Base-by-base conservation (phyloP, 2,113 vertebrate species). In the Pluvialis apricaria region DNA sequence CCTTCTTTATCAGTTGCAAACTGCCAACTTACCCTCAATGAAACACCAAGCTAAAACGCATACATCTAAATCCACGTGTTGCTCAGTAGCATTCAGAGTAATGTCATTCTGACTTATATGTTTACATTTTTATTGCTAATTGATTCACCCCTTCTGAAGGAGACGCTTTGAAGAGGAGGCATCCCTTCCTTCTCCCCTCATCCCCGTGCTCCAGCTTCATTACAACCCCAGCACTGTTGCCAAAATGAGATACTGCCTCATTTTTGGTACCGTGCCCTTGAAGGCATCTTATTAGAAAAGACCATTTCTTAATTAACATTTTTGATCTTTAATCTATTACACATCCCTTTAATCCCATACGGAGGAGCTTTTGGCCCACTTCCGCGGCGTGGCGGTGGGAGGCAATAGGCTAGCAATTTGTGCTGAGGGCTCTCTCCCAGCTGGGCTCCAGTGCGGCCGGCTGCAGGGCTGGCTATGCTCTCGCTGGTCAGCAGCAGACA, bases 241-340 rank as follows among this genome's bases (percentile, higher is more conserved):
- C 97, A 97, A 97, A 98, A 98, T 96, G 97, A 97, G 97, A 97
- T 96, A 94, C 83, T 96, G 95, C 95, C 92, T 98, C 97, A 97
- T 97, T 97, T 94, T 96, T 97, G 91, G 97, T 97, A 95, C 91
- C 52, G 20, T 97, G 97, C 97, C 98, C 98, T 98, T 97, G 97
- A 98, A 98, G 97, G 97, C 97, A 98, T 98, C 98, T 98, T 98
- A 98, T 98, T 98, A 98, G 97, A 97, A 98, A 97, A 98, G 98
- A 98, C 97, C 97, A 98, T 96, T 98, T 98, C 97, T 98, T 98
- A 98, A 98, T 98, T 98, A 98, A 98, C 98, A 98, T 98, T 98
- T 98, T 97, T 98, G 98, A 98, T 98, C 98, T 98, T 98, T 98
- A 98, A 98, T 98, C 98, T 98, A 97, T 97, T 96, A 97, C 96